Evolutionary conservation across 2,113 vertebrate species (phyloP), one percentile per base, ranked within the genome.

Genomic region (Phylloscopus whistleri): DNA sequence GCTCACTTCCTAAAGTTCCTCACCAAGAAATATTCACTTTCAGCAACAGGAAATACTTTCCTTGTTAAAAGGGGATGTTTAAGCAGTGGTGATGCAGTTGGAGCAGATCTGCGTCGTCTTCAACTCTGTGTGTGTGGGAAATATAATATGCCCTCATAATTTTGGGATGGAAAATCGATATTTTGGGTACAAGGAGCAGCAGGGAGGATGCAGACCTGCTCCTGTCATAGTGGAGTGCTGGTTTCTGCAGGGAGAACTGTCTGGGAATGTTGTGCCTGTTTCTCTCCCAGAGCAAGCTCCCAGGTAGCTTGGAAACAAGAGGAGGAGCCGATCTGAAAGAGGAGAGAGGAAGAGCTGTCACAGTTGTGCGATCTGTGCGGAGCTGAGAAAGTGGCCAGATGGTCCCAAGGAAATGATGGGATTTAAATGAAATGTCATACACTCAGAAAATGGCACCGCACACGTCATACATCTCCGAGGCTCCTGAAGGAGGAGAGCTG

Each of bases 361-460:
- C 27, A 19, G 56, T 73, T 44, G 33, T 63, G 39, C 1, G 9
- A 31, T 74, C 76, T 75, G 56, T 26, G 90, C 31, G 0, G 9
- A 48, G 62, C 68, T 89, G 79, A 74, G 60, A 76, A 92, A 89
- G 73, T 56, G 76, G 56, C 85, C 93, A 96, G 88, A 70, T 95
- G 92, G 92, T 95, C 75, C 92, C 52, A 46, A 56, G 79, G 79
- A 91, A 75, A 75, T 16, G 22, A 20, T 68, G 84, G 39, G 78
- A 73, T 77, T 70, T 28, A 90, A 93, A 86, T 83, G 90, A 93
- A 96, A 94, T 93, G 82, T 87, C 93, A 74, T 62, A 64, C 9
- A 39, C 59, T 74, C 55, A 23, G 82, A 70, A 95, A 91, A 94
- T 90, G 94, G 72, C 90, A 88, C 24, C 0, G 3, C 30, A 35